These are phyloP conservation scores for Meiosimyza platycephala DNA, from an alignment of 2,888 invertebrate genomes.

Conservation along the genomic window DNA sequence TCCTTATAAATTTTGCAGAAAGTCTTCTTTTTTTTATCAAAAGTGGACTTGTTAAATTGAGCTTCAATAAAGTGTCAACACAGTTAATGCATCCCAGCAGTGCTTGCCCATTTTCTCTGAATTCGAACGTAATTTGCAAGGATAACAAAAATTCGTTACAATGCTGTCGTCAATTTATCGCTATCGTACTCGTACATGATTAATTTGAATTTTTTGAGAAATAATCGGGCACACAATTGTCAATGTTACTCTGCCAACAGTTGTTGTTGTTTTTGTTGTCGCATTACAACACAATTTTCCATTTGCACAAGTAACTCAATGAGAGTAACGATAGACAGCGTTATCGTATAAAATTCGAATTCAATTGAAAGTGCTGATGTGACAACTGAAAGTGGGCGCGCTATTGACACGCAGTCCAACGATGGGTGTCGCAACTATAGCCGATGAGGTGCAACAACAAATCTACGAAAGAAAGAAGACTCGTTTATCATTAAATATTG, in stretches of 20 bases:
- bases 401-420: not conserved
- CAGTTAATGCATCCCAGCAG: not conserved
- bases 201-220: conserved; percentile 13
- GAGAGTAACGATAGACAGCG: no score
- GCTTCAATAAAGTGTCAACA: not conserved
- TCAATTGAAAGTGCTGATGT: not conserved
- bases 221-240: not conserved
- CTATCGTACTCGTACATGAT: conserved; percentile 11
- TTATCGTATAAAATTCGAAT: conserved; percentile 15
- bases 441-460: not conserved
- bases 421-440: not conserved
- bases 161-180: conserved; percentile 20
- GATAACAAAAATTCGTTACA: not conserved
- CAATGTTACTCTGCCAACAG: not conserved
- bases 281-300: conserved; percentile 22
- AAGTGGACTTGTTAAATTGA: not conserved
- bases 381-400: conserved; percentile 3
- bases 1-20: no score
- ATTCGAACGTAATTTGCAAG: not conserved
- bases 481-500: conserved; percentile 42
- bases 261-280: not conserved
- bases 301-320: not conserved
- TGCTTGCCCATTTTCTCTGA: not conserved
- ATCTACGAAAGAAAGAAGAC: not conserved
- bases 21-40: no score